These are phyloP conservation scores for Tinea pellionella DNA, from an alignment of 2,888 invertebrate genomes.

Conservation along the genomic window DNA sequence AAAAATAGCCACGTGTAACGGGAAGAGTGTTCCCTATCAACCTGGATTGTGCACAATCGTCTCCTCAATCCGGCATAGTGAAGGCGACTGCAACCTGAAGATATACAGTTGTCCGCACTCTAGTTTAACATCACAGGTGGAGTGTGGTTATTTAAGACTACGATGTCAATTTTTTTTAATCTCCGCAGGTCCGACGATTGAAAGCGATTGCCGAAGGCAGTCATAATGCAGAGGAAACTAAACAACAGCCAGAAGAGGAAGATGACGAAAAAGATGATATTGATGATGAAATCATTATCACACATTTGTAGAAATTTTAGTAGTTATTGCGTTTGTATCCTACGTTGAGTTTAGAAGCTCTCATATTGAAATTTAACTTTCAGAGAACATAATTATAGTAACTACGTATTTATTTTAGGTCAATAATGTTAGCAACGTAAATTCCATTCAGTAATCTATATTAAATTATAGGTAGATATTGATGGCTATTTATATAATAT, in stretches of 20 bases:
- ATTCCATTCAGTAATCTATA: background rate
- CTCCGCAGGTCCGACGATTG: slow-evolving; percentile 70
- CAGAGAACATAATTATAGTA: background rate
- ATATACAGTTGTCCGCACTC: too few relatives aligned
- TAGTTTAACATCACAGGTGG: too few relatives aligned
- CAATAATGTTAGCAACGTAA: background rate
- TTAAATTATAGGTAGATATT: background rate
- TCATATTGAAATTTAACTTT: background rate
- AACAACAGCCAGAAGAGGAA: slow-evolving; percentile 77
- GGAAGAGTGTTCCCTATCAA: too few relatives aligned
- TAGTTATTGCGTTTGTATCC: background rate
- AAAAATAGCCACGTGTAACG: too few relatives aligned
- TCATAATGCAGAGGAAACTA: slow-evolving; percentile 72
- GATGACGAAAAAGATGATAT: slow-evolving; percentile 90
- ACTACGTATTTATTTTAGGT: background rate
- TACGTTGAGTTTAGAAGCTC: background rate
- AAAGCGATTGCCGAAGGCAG: slow-evolving; percentile 79
- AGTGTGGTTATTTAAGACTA: too few relatives aligned
- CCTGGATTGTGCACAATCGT: too few relatives aligned
- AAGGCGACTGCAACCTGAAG: too few relatives aligned
- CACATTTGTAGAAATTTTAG: slow-evolving; percentile 74
- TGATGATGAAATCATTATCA: slow-evolving; percentile 89
- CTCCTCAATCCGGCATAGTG: too few relatives aligned
- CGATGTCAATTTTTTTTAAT: background rate
- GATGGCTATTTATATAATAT: too few relatives aligned